A percentile compares a stretch with the other conserved stretches of the same genome.
Evolutionary conservation across 2,113 vertebrate species (phyloP).

Genomic region (Lepisosteus osseus): DNA sequence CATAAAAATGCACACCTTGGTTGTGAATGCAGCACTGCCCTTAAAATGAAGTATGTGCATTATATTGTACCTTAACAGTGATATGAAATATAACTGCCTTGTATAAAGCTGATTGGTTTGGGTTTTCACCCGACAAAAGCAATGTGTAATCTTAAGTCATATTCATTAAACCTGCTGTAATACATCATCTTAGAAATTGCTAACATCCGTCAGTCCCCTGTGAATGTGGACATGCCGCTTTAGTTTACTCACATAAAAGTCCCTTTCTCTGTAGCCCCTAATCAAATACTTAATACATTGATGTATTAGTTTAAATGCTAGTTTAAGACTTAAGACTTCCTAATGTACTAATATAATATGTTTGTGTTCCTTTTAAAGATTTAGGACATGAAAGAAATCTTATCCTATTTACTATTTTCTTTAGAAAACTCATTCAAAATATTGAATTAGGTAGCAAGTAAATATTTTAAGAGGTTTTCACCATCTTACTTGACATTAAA

Average conservation of each 20-base stretch:
- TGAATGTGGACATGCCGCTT: conserved; percentile 42
- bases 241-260: conserved; percentile 53
- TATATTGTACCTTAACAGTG: neutral
- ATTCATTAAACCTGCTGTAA: conserved; percentile 23
- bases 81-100: conserved; percentile 29
- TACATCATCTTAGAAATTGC: conserved; percentile 58
- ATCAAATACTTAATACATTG: conserved; percentile 53
- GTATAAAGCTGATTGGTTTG: conserved; percentile 47
- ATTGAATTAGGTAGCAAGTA: too few relatives aligned
- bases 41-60: neutral
- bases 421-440: too few relatives aligned
- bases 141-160: too few relatives aligned
- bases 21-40: too few relatives aligned
- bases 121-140: conserved; percentile 13
- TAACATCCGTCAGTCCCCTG: conserved; percentile 56
- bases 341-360: conserved; percentile 66
- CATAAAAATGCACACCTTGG: too few relatives aligned
- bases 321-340: conserved; percentile 47
- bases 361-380: conserved; percentile 34
- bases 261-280: conserved; percentile 37
- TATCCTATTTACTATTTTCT: conserved; percentile 6
- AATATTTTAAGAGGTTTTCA: too few relatives aligned
- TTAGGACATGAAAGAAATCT: conserved; percentile 59
- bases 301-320: conserved; percentile 47
- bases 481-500: too few relatives aligned